Base-by-base conservation (phyloP, 1,140 invertebrate genomes). In the Goniozus legneri region DNA sequence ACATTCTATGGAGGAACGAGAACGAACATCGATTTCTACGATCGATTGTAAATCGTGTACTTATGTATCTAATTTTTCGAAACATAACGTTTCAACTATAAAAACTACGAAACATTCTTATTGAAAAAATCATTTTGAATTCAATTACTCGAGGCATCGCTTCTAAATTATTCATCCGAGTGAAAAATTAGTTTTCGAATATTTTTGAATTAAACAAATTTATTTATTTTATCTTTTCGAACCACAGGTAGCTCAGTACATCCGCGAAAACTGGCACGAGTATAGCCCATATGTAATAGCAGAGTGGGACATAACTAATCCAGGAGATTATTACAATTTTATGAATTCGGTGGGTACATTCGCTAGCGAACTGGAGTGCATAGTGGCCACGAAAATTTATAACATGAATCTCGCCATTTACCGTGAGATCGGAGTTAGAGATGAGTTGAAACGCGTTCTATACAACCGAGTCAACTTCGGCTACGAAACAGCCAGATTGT, bases 291-390 rank as follows among this genome's bases (percentile, higher is more conserved):
- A 67, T 33, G 69, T 71, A 13, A 54, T 61, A 2, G 69, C 69
- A 15, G 69, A 70, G 37, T 71, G 69, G 69, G 69, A 52, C 40
- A 70, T 71, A 37, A 50, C 57, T n/a, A 52, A 53, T 18, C 39
- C 47, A 0, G 40, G 60, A 18, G 48, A 59, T 3, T 71, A 70
- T 27, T 50, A 47, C 13, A 53, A 61, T 30, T 69, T 60, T 34
- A 71, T 71, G 69, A 60, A 52, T 8, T 30, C 51, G 12, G 58
- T 69, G 12, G 69, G 69, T 1, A 65, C 65, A 3, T 71, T 63
- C 21, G 69, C 69, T 8, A 66, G 64, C 16, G 69, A 71, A 19
- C 47, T 71, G n/a, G 69, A 71, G 24, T 71, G 69, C 20, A 61
- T 53, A 0, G 59, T 71, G 6, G 67, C 64, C 1, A 60, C 69